Percentiles rank a stretch among this genome's conserved stretches.
These are phyloP conservation scores for Hedya salicella DNA, from an alignment of 2,888 invertebrate species.

Conservation along the genomic window DNA sequence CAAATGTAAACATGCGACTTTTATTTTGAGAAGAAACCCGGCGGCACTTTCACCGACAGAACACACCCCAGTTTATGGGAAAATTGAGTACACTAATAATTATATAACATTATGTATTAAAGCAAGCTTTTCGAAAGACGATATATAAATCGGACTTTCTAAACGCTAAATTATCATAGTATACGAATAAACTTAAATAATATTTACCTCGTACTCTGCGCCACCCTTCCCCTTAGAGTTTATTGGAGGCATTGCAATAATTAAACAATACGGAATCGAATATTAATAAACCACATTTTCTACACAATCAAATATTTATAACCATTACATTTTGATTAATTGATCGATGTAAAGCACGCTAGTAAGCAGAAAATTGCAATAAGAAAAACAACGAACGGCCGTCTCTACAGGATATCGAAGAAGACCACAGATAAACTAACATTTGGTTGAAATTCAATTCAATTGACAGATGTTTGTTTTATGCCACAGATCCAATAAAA, in stretches of 20 bases:
- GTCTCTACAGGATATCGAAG: constrained; percentile 20
- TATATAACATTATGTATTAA: constrained; percentile 25
- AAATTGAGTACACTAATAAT: constrained; percentile 23
- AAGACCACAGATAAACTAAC: constrained; percentile 22
- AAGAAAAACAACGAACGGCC: constrained; percentile 33
- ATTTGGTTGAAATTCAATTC: no score
- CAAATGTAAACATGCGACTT: constrained; percentile 23
- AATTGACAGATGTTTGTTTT: constrained; percentile 10
- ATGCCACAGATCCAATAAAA: not conserved
- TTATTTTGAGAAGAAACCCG: constrained; percentile 26
- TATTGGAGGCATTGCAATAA: constrained; percentile 74
- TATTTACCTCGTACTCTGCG: constrained; percentile 80
- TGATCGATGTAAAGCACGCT: constrained; percentile 25
- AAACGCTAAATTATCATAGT: not conserved
- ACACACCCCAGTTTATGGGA: constrained; percentile 38
- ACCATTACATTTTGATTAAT: constrained; percentile 7
- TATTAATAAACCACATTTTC: constrained; percentile 14
- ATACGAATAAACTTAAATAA: constrained; percentile 45
- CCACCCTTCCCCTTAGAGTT: constrained; percentile 79
- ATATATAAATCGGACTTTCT: constrained; percentile 15
- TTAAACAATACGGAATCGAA: not conserved
- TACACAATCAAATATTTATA: not conserved
- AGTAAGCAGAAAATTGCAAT: constrained; percentile 22
- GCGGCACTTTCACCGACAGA: constrained; percentile 42
- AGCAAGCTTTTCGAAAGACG: constrained; percentile 8